Evolutionary conservation across 2,797 vertebrate genomes (phyloP).

Genomic region (Clamator glandarius): DNA sequence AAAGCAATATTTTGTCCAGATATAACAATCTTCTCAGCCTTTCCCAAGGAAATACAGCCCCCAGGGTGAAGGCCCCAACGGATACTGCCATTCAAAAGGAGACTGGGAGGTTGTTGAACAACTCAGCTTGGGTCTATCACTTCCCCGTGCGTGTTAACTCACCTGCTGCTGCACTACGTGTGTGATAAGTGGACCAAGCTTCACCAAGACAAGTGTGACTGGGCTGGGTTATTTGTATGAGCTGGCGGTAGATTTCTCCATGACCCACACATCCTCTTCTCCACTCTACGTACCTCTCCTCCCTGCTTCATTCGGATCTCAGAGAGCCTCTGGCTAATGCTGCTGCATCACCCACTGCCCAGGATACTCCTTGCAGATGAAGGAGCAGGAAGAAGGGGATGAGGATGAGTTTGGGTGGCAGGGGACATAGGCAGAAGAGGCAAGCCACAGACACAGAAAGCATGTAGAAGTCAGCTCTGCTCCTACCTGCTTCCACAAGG

Average conservation of each 20-base stretch:
- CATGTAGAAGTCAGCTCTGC: not conserved
- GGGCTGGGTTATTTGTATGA: accelerated
- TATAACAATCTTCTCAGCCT: not conserved
- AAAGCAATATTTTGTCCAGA: conserved; percentile 60
- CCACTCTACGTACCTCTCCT: not conserved
- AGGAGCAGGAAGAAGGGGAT: not conserved
- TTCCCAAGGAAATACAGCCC: not conserved
- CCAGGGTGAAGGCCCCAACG: not conserved
- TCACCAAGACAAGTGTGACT: not conserved
- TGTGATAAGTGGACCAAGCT: not conserved
- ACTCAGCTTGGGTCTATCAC: accelerated
- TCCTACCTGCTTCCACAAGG: not conserved
- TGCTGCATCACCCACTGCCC: not conserved
- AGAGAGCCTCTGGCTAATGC: not conserved
- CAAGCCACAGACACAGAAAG: not conserved
- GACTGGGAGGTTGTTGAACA: not conserved
- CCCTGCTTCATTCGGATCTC: not conserved
- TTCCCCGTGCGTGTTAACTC: not conserved
- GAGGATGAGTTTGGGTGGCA: not conserved
- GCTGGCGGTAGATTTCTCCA: not conserved
- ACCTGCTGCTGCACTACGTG: not conserved
- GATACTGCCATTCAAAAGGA: not conserved
- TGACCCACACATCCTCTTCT: not conserved
- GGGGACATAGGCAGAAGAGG: not conserved
- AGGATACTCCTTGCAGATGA: not conserved